These are phyloP conservation scores for Chelonia mydas DNA, from an alignment of 2,797 vertebrate species.

Conservation along the genomic window DNA sequence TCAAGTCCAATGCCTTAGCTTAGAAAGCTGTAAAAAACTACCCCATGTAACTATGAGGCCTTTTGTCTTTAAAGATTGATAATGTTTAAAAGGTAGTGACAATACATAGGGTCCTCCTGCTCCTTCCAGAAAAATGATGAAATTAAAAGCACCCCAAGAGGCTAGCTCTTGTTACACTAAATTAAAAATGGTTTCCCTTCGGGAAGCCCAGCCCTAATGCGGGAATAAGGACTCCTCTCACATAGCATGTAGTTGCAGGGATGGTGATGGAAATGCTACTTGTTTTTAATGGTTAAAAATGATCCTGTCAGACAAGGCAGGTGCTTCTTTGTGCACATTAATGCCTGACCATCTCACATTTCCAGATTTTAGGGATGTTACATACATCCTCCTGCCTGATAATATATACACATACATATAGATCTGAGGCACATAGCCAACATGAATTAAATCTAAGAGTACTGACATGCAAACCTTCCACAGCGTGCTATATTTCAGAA, in stretches of 20 bases:
- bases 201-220: not conserved
- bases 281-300: not conserved
- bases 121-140: not conserved
- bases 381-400: not conserved
- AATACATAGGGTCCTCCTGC: not conserved
- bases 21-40: not conserved
- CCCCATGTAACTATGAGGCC: not conserved
- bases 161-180: not conserved
- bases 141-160: not conserved
- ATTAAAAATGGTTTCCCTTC: accelerated
- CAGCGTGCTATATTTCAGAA: not conserved
- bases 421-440: not conserved
- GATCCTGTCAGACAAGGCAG: not conserved
- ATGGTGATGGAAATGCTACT: not conserved
- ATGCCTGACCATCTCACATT: not conserved
- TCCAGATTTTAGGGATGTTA: not conserved
- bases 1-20: not conserved
- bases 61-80: not conserved
- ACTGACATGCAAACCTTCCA: not conserved
- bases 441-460: accelerated
- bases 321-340: not conserved
- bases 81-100: not conserved
- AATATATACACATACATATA: not conserved
- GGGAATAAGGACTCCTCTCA: not conserved
- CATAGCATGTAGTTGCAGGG: not conserved